Conservation (phyloP, 2,888 invertebrate genomes). For the Chironomus riparius region DNA sequence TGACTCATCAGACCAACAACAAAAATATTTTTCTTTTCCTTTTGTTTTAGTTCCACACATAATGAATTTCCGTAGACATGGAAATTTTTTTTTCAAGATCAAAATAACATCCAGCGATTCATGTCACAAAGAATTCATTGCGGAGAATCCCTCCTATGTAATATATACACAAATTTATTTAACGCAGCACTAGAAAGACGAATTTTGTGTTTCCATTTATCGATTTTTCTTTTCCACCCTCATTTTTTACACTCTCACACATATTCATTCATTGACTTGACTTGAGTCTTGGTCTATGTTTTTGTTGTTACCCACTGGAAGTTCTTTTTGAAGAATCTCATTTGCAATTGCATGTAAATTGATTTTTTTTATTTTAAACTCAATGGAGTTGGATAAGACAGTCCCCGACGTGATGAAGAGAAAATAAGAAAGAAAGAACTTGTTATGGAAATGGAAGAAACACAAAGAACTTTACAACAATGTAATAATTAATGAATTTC, state of each 20-base stretch:
- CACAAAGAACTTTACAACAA: conserved; percentile 9
- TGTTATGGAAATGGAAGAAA: background rate
- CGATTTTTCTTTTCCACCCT: conserved; percentile 19
- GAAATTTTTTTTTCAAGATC: background rate
- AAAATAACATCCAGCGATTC: background rate
- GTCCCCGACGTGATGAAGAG: background rate
- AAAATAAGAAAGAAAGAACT: background rate
- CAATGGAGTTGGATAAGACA: too few relatives aligned
- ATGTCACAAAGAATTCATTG: background rate
- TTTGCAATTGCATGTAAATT: background rate
- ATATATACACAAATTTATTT: background rate
- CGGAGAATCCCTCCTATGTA: background rate
- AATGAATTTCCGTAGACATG: background rate
- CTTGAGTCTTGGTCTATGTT: background rate
- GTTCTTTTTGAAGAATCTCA: background rate
- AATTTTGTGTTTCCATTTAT: background rate
- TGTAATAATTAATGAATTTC: conserved; percentile 2
- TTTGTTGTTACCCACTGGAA: background rate
- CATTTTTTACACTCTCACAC: background rate
- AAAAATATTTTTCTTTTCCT: background rate
- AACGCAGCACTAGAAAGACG: background rate
- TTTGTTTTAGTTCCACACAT: background rate
- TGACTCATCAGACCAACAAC: background rate
- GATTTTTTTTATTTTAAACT: too few relatives aligned
- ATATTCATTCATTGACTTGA: background rate